Base-by-base conservation (phyloP, 2,888 invertebrate genomes). In the Xylocampa areola region DNA sequence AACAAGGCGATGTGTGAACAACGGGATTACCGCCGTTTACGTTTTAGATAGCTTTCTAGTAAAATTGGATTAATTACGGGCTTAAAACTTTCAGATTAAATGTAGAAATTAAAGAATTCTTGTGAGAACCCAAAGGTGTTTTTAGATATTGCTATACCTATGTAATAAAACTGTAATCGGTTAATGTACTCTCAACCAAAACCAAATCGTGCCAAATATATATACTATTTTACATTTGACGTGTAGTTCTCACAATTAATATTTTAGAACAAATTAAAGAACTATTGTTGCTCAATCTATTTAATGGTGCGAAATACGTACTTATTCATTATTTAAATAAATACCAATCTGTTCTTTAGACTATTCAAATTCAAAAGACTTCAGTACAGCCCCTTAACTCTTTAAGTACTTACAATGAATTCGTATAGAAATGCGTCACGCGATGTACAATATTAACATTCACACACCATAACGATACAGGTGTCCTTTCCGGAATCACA, bases 1-100 rank as follows among this genome's bases (percentile, higher is more conserved):
- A 63, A 68, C 41, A 48, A 53, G 50, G 51, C 54, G 45, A 52
- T 55, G 41, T 61, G 37, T 65, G 67, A 66, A 60, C 61, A 59
- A 44, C 43, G 30, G 27, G 49, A 66, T 47, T 67, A 66, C 10
- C 10, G 11, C 6, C 16, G 1, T 29, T 25, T 49, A 33, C n/a
- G n/a, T 37, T 41, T 41, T 43, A 13, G 25, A 51, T 33, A 32
- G 6, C 5, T 25, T 27, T 49, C 19, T 17, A 5, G 30, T 25
- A 40, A 41, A 50, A 47, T 41, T 21, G 2, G 14, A 35, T 49
- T 40, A 39, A 39, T 10, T 0, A 35, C n/a, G 10, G 27, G 27
- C 25, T 35, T 37, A 11, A 5, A 10, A 10, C 8, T 1, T 5
- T 13, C 13, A 4, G 8, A 11, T n/a, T n/a, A n/a, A n/a, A n/a